phyloP scores from a whole-genome alignment of 2,113 vertebrate species.

The Plectropomus leopardus region DNA sequence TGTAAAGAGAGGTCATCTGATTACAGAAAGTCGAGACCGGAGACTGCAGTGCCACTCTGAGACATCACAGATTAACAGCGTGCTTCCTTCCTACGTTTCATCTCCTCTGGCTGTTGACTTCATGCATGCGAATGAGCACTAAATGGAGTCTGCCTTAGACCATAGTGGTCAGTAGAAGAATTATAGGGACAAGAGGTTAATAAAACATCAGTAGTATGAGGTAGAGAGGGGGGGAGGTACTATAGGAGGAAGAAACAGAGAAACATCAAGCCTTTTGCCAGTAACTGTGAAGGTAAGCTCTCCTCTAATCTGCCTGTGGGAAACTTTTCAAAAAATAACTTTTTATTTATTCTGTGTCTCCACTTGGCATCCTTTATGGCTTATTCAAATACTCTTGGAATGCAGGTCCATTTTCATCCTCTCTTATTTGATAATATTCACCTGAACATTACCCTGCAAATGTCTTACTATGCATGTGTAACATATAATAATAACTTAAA shows the following conservation, averaged over 20 bases:
- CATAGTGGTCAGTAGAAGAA: conserved; percentile 37
- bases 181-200: conserved; percentile 37
- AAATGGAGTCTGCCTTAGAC: conserved; percentile 41
- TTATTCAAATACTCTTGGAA: neutral
- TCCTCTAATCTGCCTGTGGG: neutral
- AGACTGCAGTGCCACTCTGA: conserved; percentile 2
- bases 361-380: neutral
- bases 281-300: conserved; percentile 4
- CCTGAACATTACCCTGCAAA: neutral
- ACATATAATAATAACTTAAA: neutral
- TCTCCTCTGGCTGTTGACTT: conserved; percentile 44
- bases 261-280: conserved; percentile 22
- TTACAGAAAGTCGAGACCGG: conserved; percentile 2
- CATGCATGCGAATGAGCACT: conserved; percentile 52
- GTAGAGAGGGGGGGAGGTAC: neutral
- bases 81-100: conserved; percentile 32
- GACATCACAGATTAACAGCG: conserved; percentile 22
- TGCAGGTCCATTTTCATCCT: neutral
- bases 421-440: neutral
- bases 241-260: conserved; percentile 1
- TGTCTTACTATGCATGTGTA: neutral
- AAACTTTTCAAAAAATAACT: neutral
- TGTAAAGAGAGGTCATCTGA: neutral
- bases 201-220: conserved; percentile 29
- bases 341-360: too few relatives aligned